A percentile compares a stretch with the other conserved stretches of the same genome.
These are phyloP conservation scores for Drosophila buzzatii DNA, from an alignment of 2,888 invertebrate genomes.

Conservation along the genomic window DNA sequence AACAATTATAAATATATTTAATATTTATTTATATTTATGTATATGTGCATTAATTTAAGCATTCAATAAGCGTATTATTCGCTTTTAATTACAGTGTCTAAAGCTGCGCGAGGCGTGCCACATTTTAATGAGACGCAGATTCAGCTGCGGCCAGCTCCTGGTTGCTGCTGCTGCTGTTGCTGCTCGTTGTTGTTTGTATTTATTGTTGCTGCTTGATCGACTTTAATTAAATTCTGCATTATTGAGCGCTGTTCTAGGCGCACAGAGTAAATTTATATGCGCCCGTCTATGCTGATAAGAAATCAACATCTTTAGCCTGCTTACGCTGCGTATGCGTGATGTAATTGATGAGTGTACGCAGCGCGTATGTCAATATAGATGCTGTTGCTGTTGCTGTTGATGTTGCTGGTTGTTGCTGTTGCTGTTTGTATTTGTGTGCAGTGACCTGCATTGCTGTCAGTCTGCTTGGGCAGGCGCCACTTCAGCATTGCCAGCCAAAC, in stretches of 20 bases:
- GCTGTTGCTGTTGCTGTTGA: neutral
- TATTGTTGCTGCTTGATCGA: conserved; percentile 17
- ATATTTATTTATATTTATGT: conserved; percentile 1
- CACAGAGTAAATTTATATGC: conserved; percentile 4
- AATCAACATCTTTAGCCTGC: conserved; percentile 44
- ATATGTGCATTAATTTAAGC: conserved; percentile 37
- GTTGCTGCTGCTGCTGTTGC: conserved; percentile 1
- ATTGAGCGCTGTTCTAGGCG: conserved; percentile 8
- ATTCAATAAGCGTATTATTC: conserved; percentile 45
- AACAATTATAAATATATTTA: neutral
- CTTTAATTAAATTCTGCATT: conserved; percentile 32
- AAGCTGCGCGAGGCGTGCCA: conserved; percentile 12
- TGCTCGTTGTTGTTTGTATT: neutral
- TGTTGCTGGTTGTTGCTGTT: neutral
- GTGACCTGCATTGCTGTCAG: conserved; percentile 71
- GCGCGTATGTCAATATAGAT: neutral
- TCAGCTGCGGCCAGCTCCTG: neutral
- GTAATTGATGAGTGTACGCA: conserved; percentile 47
- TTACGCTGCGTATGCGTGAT: conserved; percentile 50
- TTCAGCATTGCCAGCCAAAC: conserved; percentile 29
- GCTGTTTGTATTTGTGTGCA: conserved; percentile 20
- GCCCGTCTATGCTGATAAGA: conserved; percentile 33
- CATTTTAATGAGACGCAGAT: conserved; percentile 31
- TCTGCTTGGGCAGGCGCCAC: conserved; percentile 31
- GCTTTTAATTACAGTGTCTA: conserved; percentile 52